Base-by-base conservation (phyloP, 2,113 vertebrate species). In the Aegypius monachus region DNA sequence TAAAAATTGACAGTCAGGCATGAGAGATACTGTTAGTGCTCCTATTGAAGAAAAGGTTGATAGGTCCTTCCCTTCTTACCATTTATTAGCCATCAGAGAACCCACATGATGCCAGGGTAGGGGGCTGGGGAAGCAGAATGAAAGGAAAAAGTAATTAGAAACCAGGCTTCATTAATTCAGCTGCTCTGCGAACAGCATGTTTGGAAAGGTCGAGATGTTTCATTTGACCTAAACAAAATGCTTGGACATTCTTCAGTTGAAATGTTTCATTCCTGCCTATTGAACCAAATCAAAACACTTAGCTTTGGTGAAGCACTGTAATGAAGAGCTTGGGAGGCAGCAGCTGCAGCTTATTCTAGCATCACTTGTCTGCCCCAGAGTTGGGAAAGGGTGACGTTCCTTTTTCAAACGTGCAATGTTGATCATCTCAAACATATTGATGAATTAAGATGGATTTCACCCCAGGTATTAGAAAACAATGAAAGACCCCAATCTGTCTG, bases 141-240 rank as follows among this genome's bases (percentile, higher is more conserved):
- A 90, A 85, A 40, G 61, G 48, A 5, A 61, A 87, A 90, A 83
- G 78, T 65, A 58, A 48, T 94, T 96, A 95, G 79, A 92, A 94
- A 92, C 18, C 34, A 93, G 62, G 81, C 79, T 95, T 92, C 92
- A 88, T 96, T 95, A 95, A 92, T 90, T 95, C 85, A 86, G 53
- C 82, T 82, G 75, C 71, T 86, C 0, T 0, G 67, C 47, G 40
- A 93, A 50, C 50, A 63, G 67, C 0, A 0, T 68, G 59, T 86
- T 91, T 89, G 67, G 90, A 83, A 95, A 95, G 93, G 79, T 94
- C 2, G 6, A 77, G 74, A 38, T 80, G 81, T 96, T 97, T 95
- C 74, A 23, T 94, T 93, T 81, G 88, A 90, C 93, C 85, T 83
- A 73, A 94, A 93, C 86, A 91, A 93, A 96, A 88, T 72, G 48